Percentiles rank a stretch among this genome's conserved stretches.
Conservation (phyloP, 2,113 vertebrate genomes). For the Bolborhynchus lineola region DNA sequence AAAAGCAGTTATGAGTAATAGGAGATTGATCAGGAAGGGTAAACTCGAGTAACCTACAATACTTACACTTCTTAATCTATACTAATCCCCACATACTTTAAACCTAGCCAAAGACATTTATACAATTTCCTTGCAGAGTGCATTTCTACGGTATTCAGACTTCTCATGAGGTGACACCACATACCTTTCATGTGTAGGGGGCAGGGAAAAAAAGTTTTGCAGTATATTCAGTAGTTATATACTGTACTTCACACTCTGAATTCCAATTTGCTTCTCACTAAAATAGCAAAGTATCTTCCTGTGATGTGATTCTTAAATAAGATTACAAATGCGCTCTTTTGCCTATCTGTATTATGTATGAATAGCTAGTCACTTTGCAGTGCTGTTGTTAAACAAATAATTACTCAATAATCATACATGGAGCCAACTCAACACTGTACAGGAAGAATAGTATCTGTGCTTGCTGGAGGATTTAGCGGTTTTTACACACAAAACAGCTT, state of each 20-base stretch:
- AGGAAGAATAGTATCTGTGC: neutral
- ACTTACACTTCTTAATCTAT: neutral
- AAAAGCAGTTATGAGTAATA: neutral
- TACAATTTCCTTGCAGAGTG: neutral
- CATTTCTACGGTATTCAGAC: neutral
- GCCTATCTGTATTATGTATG: neutral
- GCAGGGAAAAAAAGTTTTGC: neutral
- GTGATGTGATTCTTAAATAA: neutral
- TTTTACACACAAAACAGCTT: neutral
- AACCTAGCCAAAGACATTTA: neutral
- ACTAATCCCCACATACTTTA: neutral
- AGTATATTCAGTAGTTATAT: neutral
- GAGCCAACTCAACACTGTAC: neutral
- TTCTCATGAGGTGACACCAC: neutral
- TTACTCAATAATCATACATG: neutral
- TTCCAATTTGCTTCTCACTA: neutral
- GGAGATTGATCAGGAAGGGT: neutral
- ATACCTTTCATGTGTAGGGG: neutral
- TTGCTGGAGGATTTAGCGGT: neutral
- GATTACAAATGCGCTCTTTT: neutral
- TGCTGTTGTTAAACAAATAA: neutral
- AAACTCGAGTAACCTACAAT: neutral
- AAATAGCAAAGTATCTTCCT: neutral
- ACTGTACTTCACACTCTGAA: neutral
- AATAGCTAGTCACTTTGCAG: neutral